phyloP scores from a whole-genome alignment of 92 coral and sea anemone species.

The Phymanthus crucifer region DNA sequence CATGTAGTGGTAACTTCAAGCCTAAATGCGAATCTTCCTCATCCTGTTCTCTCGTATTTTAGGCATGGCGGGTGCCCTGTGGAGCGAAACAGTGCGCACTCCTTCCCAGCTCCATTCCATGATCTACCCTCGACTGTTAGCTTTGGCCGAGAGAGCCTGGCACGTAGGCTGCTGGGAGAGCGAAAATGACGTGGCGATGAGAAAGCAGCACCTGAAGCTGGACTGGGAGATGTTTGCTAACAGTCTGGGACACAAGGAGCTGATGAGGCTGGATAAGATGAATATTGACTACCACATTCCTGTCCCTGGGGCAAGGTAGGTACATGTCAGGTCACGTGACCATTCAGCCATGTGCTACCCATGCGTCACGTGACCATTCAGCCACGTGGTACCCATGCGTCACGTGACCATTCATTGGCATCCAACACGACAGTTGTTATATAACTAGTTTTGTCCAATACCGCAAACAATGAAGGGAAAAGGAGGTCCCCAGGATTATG shows the following conservation, averaged over 20 bases:
- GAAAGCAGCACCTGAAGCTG: conserved; percentile 40
- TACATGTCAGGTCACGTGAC: background rate
- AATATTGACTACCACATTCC: conserved; percentile 85
- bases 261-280: conserved; percentile 75
- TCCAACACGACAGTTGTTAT: no score
- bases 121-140: conserved; percentile 88
- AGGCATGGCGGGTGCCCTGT: conserved; percentile 95
- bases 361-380: no score
- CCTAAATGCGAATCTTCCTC: no score
- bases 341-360: no score
- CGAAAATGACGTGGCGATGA: conserved; percentile 54
- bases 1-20: no score
- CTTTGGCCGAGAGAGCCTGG: conserved; percentile 98
- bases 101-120: conserved; percentile 90
- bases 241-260: conserved; percentile 82
- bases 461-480: no score
- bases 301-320: conserved; percentile 84
- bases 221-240: conserved; percentile 97
- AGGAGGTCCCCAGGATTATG: no score
- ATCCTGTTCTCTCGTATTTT: background rate
- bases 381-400: no score
- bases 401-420: no score
- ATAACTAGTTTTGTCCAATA: no score
- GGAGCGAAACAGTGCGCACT: conserved; percentile 95
- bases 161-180: conserved; percentile 87